Percentiles rank a stretch among this genome's conserved stretches.
Evolutionary conservation across 2,113 vertebrate species (phyloP).

Genomic region (Phrynosoma blainvillii): DNA sequence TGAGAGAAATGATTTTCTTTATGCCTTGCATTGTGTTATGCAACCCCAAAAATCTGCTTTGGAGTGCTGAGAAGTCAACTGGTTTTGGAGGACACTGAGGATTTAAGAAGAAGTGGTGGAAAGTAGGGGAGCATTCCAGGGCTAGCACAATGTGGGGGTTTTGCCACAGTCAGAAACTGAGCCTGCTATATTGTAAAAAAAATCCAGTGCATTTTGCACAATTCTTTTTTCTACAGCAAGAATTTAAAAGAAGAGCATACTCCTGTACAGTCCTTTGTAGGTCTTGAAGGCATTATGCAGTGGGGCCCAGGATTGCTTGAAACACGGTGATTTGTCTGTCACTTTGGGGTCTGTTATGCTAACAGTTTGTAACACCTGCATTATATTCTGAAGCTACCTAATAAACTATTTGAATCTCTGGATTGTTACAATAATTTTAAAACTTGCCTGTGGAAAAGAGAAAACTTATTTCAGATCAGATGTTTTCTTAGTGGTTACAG

Average conservation of each 20-base stretch:
- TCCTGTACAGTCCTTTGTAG: not conserved
- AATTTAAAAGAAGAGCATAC: not conserved
- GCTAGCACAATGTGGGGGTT: not conserved
- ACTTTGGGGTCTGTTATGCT: not conserved
- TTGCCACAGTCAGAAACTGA: not conserved
- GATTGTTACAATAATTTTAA: not conserved
- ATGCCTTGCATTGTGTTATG: not conserved
- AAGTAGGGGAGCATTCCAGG: not conserved
- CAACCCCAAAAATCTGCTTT: not conserved
- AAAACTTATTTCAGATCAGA: not conserved
- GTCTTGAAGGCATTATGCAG: not conserved
- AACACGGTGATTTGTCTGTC: not conserved
- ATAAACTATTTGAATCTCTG: not conserved
- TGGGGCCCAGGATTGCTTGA: not conserved
- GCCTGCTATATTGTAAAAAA: not conserved
- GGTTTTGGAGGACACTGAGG: not conserved
- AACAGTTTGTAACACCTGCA: constrained; percentile 6
- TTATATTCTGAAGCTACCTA: constrained; percentile 6
- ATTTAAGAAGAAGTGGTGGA: not conserved
- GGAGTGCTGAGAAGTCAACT: not conserved
- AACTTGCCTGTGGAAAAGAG: not conserved
- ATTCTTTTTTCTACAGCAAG: not conserved
- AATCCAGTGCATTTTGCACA: not conserved
- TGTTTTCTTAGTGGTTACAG: not conserved
- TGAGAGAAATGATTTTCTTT: not conserved